These are phyloP conservation scores for Rhingia rostrata DNA, from an alignment of 2,888 invertebrate species.

Conservation along the genomic window DNA sequence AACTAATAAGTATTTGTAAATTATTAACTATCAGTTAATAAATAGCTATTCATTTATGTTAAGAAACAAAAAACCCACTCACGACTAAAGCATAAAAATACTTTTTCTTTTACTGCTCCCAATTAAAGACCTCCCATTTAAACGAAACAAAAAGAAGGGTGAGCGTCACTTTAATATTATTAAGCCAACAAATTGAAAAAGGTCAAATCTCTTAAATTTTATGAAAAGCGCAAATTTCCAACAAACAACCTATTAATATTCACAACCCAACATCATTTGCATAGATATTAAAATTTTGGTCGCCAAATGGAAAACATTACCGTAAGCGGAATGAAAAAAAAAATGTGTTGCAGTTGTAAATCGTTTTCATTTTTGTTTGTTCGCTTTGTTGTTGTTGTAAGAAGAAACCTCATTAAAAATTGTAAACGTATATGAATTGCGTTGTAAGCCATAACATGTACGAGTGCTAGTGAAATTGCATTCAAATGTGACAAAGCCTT, in stretches of 20 bases:
- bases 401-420: slow-evolving; percentile 39
- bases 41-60: too few relatives aligned
- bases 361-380: slow-evolving; percentile 9
- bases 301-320: slow-evolving; percentile 56
- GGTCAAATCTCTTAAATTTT: slow-evolving; percentile 54
- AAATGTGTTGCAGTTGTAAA: slow-evolving; percentile 65
- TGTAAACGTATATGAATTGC: slow-evolving; percentile 18
- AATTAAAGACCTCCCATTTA: background rate
- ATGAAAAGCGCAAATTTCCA: slow-evolving; percentile 43
- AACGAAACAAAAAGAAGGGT: background rate
- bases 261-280: slow-evolving; percentile 68
- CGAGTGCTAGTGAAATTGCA: slow-evolving; percentile 5
- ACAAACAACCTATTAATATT: slow-evolving; percentile 67
- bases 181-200: slow-evolving; percentile 42
- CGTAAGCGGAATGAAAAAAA: slow-evolving; percentile 52
- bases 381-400: background rate
- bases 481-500: background rate
- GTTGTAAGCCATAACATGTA: slow-evolving; percentile 5
- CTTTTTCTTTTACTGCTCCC: too few relatives aligned
- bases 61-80: too few relatives aligned
- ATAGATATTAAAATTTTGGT: slow-evolving; percentile 71
- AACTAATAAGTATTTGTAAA: too few relatives aligned
- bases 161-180: slow-evolving; percentile 24
- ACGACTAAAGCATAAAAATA: too few relatives aligned
- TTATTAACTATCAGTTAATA: too few relatives aligned